Conservation (phyloP, 2,797 vertebrate genomes). For the Florisuga fusca region DNA sequence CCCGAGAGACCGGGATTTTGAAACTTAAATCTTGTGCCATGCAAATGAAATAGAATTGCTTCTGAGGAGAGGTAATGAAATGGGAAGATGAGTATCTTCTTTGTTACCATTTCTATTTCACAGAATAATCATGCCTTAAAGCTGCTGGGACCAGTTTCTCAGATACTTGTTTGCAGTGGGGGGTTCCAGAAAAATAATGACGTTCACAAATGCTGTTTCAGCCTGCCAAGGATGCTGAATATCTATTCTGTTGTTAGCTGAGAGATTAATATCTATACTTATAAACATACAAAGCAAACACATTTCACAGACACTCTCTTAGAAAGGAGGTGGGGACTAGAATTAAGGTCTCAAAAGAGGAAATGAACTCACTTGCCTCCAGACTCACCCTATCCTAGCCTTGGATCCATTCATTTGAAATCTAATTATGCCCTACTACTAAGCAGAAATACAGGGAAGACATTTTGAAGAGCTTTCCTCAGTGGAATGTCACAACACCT, state of each 20-base stretch:
- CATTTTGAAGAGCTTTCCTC: constrained; percentile 63
- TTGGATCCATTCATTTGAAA: constrained; percentile 71
- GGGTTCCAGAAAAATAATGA: neutral
- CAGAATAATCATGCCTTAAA: constrained; percentile 35
- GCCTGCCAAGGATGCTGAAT: neutral
- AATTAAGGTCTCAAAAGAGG: constrained; percentile 30
- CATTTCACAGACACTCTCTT: neutral
- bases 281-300: neutral
- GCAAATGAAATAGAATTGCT: constrained; percentile 41
- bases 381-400: constrained; percentile 62
- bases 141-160: constrained; percentile 4
- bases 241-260: neutral
- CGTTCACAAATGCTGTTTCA: neutral
- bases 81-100: constrained; percentile 22
- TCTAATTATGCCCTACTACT: constrained; percentile 63
- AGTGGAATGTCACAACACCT: constrained; percentile 65
- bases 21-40: constrained; percentile 2
- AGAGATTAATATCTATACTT: neutral
- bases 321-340: neutral
- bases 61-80: constrained; percentile 37
- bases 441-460: constrained; percentile 69
- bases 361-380: constrained; percentile 7
- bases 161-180: neutral
- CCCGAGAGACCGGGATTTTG: neutral
- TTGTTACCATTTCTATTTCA: constrained; percentile 41